phyloP scores from a whole-genome alignment of 2,888 invertebrate genomes.

The Anthrax anthrax region DNA sequence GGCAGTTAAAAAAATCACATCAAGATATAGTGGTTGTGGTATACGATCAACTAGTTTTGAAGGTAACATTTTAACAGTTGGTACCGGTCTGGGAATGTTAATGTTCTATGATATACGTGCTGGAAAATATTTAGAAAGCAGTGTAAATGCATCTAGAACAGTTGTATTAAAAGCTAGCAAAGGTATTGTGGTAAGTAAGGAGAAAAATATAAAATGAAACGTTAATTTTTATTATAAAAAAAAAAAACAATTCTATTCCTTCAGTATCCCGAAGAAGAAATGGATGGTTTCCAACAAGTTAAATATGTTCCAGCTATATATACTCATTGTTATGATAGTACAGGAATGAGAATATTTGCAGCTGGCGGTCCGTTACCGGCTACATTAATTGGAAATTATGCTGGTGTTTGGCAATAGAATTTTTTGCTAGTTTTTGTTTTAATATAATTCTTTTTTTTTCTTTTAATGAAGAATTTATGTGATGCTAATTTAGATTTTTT shows the following conservation, averaged over 20 bases:
- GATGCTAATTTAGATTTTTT: no score
- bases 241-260: constrained; percentile 1
- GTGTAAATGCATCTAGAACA: constrained; percentile 75
- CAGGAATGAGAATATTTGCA: constrained; percentile 81
- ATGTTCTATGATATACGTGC: constrained; percentile 90
- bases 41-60: constrained; percentile 85
- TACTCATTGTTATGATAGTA: constrained; percentile 89
- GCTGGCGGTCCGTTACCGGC: constrained; percentile 92
- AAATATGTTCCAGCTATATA: constrained; percentile 90
- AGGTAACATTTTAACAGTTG: constrained; percentile 80
- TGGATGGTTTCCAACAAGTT: constrained; percentile 68
- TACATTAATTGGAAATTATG: constrained; percentile 84
- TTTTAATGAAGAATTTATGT: no score
- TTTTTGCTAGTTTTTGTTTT: not conserved
- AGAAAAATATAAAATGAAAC: not conserved
- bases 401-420: constrained; percentile 76
- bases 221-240: not conserved
- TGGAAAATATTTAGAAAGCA: constrained; percentile 80
- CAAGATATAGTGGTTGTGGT: constrained; percentile 81
- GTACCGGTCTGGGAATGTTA: constrained; percentile 80
- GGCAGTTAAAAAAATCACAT: constrained; percentile 64
- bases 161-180: constrained; percentile 76
- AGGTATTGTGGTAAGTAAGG: constrained; percentile 64
- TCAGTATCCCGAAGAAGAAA: constrained; percentile 74
- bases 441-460: no score